Evolutionary conservation across 2,888 invertebrate species (phyloP), one percentile per base, ranked within the genome.

Genomic region (Automeris io): DNA sequence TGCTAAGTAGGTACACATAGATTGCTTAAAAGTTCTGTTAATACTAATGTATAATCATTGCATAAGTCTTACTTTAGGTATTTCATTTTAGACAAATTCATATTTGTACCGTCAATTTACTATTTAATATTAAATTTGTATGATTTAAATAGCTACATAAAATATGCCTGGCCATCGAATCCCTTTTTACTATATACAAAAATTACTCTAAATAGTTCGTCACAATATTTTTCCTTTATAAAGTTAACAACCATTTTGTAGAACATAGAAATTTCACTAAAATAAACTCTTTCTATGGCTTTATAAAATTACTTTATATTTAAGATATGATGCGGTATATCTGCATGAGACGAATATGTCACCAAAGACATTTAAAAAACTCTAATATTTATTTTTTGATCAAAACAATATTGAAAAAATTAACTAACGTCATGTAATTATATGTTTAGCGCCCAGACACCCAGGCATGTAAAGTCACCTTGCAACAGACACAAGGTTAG

Each of bases 381-480:
- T n/a, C n/a, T n/a, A n/a, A n/a, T n/a, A n/a, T n/a, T n/a, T n/a
- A n/a, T n/a, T n/a, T n/a, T n/a, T n/a, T n/a, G n/a, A n/a, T n/a
- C n/a, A n/a, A n/a, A n/a, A n/a, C n/a, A n/a, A n/a, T n/a, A 79
- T 71, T 70, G 70, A 62, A 70, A 70, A 78, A 73, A 70, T 68
- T 69, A 74, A 74, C 67, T 70, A 70, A 74, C 72, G 70, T 74
- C 73, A 74, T 70, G 71, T 82, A 82, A 83, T 83, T 79, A 80
- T 69, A 81, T 65, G 77, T 76, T 79, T 76, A 77, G 72, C 76
- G 79, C 65, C 70, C 83, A 80, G 79, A 80, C 80, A 72, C 67
- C 64, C 80, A 76, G 78, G 75, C 80, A 71, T 74, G 69, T 77
- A 78, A 82, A 83, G 85, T 85, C 85, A 86, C 85, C 85, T 86